These are phyloP conservation scores for Aphelocoma coerulescens DNA, from an alignment of 2,113 vertebrate species.

Conservation along the genomic window DNA sequence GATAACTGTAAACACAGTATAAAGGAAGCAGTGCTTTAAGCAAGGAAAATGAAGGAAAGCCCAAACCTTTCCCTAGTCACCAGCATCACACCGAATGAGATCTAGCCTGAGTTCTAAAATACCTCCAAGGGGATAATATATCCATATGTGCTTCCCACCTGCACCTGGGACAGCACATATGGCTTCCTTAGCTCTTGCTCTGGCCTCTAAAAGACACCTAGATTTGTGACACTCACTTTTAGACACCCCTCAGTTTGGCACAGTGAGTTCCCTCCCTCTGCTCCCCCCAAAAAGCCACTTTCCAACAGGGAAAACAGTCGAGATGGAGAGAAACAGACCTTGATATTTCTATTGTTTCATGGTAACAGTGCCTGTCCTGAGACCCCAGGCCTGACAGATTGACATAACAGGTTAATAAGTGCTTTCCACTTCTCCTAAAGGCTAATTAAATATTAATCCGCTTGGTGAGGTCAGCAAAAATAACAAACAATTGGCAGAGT, in stretches of 20 bases:
- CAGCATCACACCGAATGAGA: not conserved
- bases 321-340: not conserved
- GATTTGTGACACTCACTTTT: not conserved
- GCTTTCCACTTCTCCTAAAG: constrained; percentile 90
- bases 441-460: constrained; percentile 99
- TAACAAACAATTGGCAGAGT: constrained; percentile 84
- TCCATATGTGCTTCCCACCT: constrained; percentile 31
- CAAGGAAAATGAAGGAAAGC: not conserved
- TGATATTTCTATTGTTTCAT: constrained; percentile 38
- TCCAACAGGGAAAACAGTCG: not conserved
- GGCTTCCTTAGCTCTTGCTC: not conserved
- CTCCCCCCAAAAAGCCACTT: not conserved
- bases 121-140: constrained; percentile 6
- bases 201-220: not conserved
- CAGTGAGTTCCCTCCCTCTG: not conserved
- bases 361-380: constrained; percentile 74
- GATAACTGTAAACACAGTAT: not conserved
- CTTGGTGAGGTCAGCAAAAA: constrained; percentile 97
- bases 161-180: not conserved
- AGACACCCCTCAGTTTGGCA: not conserved
- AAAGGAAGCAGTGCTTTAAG: not conserved
- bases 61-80: not conserved
- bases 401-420: constrained; percentile 97
- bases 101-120: not conserved
- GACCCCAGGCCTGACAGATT: constrained; percentile 87